Base-by-base conservation (phyloP, 2,888 invertebrate species). In the Therioaphis trifolii region DNA sequence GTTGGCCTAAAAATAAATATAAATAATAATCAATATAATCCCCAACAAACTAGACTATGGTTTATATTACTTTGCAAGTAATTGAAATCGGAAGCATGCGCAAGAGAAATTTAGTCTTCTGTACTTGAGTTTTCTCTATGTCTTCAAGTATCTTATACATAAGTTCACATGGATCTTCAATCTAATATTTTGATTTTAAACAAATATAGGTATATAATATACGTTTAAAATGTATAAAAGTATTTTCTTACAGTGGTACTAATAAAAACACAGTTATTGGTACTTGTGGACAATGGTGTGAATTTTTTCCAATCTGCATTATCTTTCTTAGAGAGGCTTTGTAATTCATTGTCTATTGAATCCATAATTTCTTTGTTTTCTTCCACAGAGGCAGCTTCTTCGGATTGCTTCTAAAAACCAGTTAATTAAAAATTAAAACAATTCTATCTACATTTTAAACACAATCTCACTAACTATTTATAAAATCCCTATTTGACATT, bases 201-300 rank as follows among this genome's bases (percentile, higher is more conserved):
- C 2, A 21, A 66, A 35, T 78, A 9, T 9, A 52, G n/a, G 4
- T 61, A n/a, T n/a, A 12, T 27, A 27, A 27, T 21, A 29, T 61
- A 12, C 1, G 18, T 27, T 24, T 61, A 9, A 24, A 5, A 61
- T 12, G 3, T 21, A 27, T 21, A 84, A 43, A 68, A 72, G n/a
- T 2, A 27, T 24, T 21, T 0, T 46, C 87, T 86, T 86, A 89
- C 89, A 68, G 92, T 93, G 0, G 95, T 94, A 88, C 92, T 92
- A 85, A 98, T 95, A 87, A 98, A 98, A 85, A 97, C 89, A 87
- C 95, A 92, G 88, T 96, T 96, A 72, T 93, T 94, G 0, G 94
- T 94, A 76, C 94, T 94, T 0, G 96, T 95, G 86, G 94, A 93
- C 0, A 96, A 85, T 3, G 84, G 84, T 52, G 61, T 71, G 18